Evolutionary conservation across 2,113 vertebrate genomes (phyloP), one percentile per base, ranked within the genome.

Genomic region (Lagopus muta): DNA sequence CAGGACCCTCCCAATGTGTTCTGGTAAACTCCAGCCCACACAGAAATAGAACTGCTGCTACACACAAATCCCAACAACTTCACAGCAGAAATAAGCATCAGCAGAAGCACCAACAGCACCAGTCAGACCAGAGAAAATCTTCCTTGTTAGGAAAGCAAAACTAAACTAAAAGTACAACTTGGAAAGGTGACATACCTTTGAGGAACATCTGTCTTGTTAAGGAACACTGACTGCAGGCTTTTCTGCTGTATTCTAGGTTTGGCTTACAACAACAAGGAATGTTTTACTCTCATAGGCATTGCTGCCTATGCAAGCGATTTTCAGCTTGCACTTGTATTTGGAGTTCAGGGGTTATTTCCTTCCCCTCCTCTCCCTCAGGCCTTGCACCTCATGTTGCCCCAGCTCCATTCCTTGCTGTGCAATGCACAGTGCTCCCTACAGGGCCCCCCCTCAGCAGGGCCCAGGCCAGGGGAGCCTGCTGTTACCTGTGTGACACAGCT

Each of bases 21-120:
- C 21, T 38, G 13, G 36, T 18, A 40, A 72, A 2, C 16, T 86
- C 77, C 10, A 77, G 52, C 5, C 11, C 25, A 20, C 47, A 13
- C 1, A 1, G 42, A 47, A 36, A 72, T 0, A 2, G 6, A 22
- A 70, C 13, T 18, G 12, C 10, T 76, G 5, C 0, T 1, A 0
- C 20, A 36, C 22, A 38, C 11, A 54, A 58, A 28, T 8, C 36
- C 77, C 36, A 2, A 52, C 60, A 34, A 28, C 2, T 34, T 14
- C 27, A 57, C 20, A 65, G 32, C 52, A 82, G 11, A 25, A 72
- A n/a, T 1, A n/a, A 18, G 8, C 48, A 60, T 7, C 27, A 13
- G 4, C 24, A 64, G 17, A 11, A 2, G 1, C 21, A 58, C 7
- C 3, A 3, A 13, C 12, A 47, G 20, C 19, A 55, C 4, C 17